These are phyloP conservation scores for Cacoxenus indagator DNA, from an alignment of 2,888 invertebrate genomes.

Conservation along the genomic window DNA sequence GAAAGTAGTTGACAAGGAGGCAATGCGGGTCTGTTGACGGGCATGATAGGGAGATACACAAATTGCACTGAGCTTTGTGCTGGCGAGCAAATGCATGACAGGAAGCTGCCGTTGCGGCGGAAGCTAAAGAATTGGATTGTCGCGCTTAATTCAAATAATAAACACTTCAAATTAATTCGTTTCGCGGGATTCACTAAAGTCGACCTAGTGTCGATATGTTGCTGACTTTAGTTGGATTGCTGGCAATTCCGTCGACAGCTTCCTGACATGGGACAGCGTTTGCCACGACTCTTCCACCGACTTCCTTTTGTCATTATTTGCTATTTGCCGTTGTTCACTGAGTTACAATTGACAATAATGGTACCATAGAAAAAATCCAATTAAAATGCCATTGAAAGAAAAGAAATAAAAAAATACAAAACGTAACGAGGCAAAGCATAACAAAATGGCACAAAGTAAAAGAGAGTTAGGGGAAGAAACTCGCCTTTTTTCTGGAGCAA, in stretches of 20 bases:
- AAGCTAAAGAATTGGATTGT: slow-evolving; percentile 46
- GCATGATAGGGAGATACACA: too few species aligned
- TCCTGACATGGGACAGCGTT: not conserved
- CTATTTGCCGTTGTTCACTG: slow-evolving; percentile 36
- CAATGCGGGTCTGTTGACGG: too few species aligned
- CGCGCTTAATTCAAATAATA: slow-evolving; percentile 66
- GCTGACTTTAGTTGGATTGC: slow-evolving; percentile 5
- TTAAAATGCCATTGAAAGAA: slow-evolving; percentile 68
- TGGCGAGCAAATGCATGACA: slow-evolving; percentile 4
- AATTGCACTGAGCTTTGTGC: slow-evolving; percentile 32
- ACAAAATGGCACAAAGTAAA: slow-evolving; percentile 5
- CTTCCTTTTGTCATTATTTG: slow-evolving; percentile 13
- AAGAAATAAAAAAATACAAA: slow-evolving; percentile 66
- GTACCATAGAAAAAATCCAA: slow-evolving; percentile 67
- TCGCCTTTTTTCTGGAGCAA: slow-evolving; percentile 11
- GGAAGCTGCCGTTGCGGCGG: slow-evolving; percentile 28
- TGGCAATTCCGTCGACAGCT: not conserved
- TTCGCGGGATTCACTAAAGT: slow-evolving; percentile 41
- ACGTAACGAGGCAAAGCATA: slow-evolving; percentile 35
- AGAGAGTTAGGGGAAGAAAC: not conserved
- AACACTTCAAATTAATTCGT: slow-evolving; percentile 69
- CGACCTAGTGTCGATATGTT: slow-evolving; percentile 16
- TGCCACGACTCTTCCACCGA: not conserved
- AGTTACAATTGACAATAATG: slow-evolving; percentile 63
- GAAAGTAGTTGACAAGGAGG: not conserved